Evolutionary conservation across 2,113 vertebrate species (phyloP).

Genomic region (Lichenostomus cassidix): DNA sequence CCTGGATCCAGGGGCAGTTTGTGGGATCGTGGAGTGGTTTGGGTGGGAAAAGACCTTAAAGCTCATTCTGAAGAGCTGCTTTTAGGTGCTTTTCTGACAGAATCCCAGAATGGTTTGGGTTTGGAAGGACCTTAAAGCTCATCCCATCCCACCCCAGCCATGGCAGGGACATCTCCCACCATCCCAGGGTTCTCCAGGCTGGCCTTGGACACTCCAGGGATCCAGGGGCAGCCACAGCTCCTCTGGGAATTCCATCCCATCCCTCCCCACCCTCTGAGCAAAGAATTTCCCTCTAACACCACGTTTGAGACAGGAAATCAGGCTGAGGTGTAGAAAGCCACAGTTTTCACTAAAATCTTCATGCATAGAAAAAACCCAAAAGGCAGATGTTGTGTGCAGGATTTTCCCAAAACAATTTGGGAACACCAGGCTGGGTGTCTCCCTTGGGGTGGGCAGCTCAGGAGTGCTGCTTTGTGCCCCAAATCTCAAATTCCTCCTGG

Average conservation of each 20-base stretch:
- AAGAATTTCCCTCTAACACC: background rate
- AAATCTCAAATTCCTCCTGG: too few species aligned
- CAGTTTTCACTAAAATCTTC: background rate
- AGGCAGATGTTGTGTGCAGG: fast-evolving
- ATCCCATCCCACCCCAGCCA: too few species aligned
- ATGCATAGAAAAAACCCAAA: fast-evolving
- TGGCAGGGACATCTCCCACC: too few species aligned
- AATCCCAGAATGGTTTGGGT: too few species aligned
- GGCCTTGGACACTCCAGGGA: background rate
- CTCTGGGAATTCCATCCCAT: background rate
- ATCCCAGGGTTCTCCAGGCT: background rate
- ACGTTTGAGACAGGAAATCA: background rate
- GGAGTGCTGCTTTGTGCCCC: background rate
- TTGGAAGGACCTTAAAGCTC: too few species aligned
- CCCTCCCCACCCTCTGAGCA: fast-evolving
- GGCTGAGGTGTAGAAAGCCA: background rate
- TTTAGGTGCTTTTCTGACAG: too few species aligned
- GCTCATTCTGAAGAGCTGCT: too few species aligned
- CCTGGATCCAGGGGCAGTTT: background rate
- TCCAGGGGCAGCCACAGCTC: background rate
- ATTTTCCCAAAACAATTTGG: background rate
- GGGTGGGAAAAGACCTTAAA: too few species aligned
- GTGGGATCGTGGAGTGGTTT: too few species aligned
- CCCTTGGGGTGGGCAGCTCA: background rate
- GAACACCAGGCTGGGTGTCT: background rate